phyloP scores from a whole-genome alignment of 2,113 vertebrate species.

The Fulmarus glacialis region DNA sequence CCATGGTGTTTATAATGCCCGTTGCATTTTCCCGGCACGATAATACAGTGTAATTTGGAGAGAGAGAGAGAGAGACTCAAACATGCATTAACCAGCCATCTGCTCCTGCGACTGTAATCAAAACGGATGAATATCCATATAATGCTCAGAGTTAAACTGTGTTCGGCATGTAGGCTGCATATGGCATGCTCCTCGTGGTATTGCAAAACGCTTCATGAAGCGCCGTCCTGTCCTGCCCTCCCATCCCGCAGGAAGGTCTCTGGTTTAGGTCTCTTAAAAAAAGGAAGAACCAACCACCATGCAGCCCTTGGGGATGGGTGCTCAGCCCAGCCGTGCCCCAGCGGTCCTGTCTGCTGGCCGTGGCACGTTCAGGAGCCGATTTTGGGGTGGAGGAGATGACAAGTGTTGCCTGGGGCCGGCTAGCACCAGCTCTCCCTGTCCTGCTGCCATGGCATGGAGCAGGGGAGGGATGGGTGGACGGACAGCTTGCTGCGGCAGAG shows the following conservation, averaged over 20 bases:
- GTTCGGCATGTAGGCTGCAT: background rate
- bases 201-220: background rate
- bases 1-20: accelerated
- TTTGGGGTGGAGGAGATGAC: background rate
- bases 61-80: background rate
- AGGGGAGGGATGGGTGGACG: background rate
- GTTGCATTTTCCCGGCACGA: background rate
- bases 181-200: background rate
- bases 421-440: background rate
- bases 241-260: background rate
- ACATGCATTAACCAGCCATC: constrained; percentile 20
- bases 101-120: background rate
- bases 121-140: background rate
- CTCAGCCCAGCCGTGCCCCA: background rate
- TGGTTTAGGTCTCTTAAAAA: background rate
- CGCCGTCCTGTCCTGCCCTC: background rate
- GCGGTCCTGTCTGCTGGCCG: background rate
- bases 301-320: background rate
- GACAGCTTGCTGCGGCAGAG: background rate
- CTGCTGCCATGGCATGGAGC: background rate
- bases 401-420: accelerated
- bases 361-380: background rate
- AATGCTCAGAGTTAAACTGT: background rate
- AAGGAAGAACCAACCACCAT: accelerated
- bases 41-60: background rate